These are phyloP conservation scores for Motacilla tschutschensis DNA, from an alignment of 2,113 vertebrate species.

Conservation along the genomic window DNA sequence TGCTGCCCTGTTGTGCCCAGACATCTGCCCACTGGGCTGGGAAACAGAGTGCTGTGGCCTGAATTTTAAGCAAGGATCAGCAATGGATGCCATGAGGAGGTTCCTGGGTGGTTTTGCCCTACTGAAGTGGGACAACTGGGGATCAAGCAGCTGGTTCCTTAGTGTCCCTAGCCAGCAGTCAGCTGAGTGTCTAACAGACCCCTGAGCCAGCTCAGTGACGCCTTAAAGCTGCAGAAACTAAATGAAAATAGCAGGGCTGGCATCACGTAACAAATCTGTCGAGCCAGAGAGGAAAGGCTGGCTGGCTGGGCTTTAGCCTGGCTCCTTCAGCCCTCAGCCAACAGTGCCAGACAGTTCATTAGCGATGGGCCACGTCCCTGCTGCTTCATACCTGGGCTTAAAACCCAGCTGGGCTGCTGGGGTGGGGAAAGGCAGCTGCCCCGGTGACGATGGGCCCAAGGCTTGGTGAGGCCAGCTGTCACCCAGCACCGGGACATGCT, in stretches of 20 bases:
- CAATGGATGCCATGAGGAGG: not conserved
- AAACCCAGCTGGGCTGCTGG: not conserved
- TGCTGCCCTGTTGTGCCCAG: fast-evolving
- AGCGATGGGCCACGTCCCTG: fast-evolving
- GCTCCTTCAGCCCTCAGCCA: not conserved
- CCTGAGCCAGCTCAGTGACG: not conserved
- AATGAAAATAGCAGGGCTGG: not conserved
- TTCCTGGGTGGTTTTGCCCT: not conserved
- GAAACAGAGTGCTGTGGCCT: fast-evolving
- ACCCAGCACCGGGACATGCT: not conserved
- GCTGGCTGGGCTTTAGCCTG: not conserved
- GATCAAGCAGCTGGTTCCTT: not conserved
- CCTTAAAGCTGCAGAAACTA: not conserved
- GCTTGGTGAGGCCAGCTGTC: slow-evolving; percentile 2
- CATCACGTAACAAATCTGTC: not conserved
- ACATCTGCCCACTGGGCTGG: fast-evolving
- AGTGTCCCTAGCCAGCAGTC: not conserved
- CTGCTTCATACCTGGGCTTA: not conserved
- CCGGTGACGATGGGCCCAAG: fast-evolving
- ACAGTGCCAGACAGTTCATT: fast-evolving
- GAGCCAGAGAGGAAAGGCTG: not conserved
- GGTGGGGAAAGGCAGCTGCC: not conserved
- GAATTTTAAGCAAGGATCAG: not conserved
- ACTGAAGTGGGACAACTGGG: not conserved
- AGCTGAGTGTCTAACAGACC: not conserved